Evolutionary conservation across 2,797 vertebrate genomes (phyloP).

Genomic region (Macrochelys suwanniensis): DNA sequence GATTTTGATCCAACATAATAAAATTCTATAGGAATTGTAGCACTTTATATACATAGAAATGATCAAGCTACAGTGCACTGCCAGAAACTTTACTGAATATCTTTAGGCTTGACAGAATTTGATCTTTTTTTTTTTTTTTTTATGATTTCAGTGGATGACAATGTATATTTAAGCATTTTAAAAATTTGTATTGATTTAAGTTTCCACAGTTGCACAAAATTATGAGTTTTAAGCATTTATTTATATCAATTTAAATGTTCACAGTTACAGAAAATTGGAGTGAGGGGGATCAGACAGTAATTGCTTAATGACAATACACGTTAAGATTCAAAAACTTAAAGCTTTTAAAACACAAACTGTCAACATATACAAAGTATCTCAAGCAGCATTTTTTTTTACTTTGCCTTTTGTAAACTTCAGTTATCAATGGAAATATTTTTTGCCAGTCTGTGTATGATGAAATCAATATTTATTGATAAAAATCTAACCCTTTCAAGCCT

Average conservation of each 20-base stretch:
- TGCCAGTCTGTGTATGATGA: not conserved
- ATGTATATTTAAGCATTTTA: not conserved
- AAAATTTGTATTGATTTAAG: not conserved
- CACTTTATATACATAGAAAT: not conserved
- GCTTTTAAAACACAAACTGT: not conserved
- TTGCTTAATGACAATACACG: not conserved
- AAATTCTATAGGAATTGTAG: accelerated
- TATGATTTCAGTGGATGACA: not conserved
- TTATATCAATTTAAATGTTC: not conserved
- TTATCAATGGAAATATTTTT: not conserved
- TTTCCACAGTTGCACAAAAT: not conserved
- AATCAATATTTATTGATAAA: not conserved
- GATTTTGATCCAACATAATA: not conserved
- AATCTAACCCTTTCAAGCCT: not conserved
- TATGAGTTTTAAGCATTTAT: not conserved
- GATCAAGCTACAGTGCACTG: not conserved
- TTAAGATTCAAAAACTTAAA: not conserved
- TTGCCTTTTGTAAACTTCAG: not conserved
- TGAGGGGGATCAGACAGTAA: not conserved
- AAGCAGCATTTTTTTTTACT: not conserved
- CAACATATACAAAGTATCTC: not conserved
- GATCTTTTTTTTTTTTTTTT: not conserved
- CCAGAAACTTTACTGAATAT: not conserved
- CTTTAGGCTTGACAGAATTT: not conserved
- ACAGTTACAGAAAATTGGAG: not conserved